Percentiles rank a stretch among this genome's conserved stretches.
These are phyloP conservation scores for Sebastes cheni DNA, from an alignment of 2,797 vertebrate genomes.

Conservation along the genomic window DNA sequence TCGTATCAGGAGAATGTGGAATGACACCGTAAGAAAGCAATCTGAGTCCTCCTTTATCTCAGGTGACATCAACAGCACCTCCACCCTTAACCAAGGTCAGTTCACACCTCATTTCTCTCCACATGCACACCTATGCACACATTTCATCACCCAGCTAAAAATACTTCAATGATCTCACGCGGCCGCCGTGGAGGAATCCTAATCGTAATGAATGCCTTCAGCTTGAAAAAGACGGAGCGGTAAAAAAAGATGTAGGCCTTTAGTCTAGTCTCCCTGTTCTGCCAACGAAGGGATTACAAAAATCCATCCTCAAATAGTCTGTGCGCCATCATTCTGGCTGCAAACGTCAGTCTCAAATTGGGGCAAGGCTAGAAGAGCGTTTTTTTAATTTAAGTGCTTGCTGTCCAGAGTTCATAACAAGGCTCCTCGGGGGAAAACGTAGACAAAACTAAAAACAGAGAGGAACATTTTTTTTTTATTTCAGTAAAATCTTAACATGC, in stretches of 20 bases:
- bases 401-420: slow-evolving; percentile 49
- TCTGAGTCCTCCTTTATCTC: slow-evolving; percentile 99
- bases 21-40: slow-evolving; percentile 99
- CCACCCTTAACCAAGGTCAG: slow-evolving; percentile 99
- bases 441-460: slow-evolving; percentile 40
- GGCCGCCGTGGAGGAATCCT: slow-evolving; percentile 4
- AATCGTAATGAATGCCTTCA: slow-evolving; percentile 58
- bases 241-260: slow-evolving; percentile 36
- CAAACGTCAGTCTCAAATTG: slow-evolving; percentile 60
- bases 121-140: slow-evolving; percentile 70
- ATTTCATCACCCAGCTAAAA: slow-evolving; percentile 73
- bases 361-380: slow-evolving; percentile 30
- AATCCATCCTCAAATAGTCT: slow-evolving; percentile 69
- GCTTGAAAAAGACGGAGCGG: slow-evolving; percentile 52
- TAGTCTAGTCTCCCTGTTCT: slow-evolving; percentile 46
- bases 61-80: slow-evolving; percentile 99
- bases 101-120: slow-evolving; percentile 77
- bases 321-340: slow-evolving; percentile 51
- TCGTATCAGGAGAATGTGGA: slow-evolving; percentile 99
- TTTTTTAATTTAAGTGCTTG: slow-evolving; percentile 58
- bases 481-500: slow-evolving; percentile 71
- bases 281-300: slow-evolving; percentile 66
- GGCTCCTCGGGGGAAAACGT: slow-evolving; percentile 31
- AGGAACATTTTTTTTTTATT: slow-evolving; percentile 45
- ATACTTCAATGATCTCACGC: slow-evolving; percentile 56